Percentiles rank a stretch among this genome's conserved stretches.
These are phyloP conservation scores for Saccostrea cuccullata DNA, from an alignment of 1,140 invertebrate species.

Conservation along the genomic window DNA sequence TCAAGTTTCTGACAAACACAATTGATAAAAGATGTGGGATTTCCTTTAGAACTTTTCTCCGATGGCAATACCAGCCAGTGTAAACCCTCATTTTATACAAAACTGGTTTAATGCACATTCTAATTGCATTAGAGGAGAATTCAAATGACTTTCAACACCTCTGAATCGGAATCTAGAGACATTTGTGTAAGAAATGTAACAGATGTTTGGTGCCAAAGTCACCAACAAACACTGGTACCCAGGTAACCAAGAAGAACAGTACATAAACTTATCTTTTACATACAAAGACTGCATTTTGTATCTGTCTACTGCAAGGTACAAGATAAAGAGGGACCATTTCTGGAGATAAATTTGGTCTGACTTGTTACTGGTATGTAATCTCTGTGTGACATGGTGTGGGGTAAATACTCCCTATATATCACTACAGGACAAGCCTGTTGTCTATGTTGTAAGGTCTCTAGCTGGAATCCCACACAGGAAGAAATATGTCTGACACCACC, in stretches of 20 bases:
- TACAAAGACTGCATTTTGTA: background rate
- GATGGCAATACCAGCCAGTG: background rate
- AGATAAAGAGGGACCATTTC: background rate
- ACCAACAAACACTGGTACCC: background rate
- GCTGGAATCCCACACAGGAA: background rate
- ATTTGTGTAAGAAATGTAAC: background rate
- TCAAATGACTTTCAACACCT: background rate
- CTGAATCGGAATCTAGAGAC: background rate
- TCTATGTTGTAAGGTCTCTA: slow-evolving; percentile 1
- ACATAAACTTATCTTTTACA: background rate
- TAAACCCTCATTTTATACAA: background rate
- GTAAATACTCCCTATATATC: background rate
- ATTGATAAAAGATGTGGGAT: slow-evolving; percentile 29
- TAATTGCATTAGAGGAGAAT: background rate
- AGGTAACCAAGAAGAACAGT: background rate
- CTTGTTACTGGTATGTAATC: background rate
- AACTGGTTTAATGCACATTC: background rate
- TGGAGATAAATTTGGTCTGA: slow-evolving; percentile 6
- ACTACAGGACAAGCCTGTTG: background rate
- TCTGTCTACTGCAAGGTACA: background rate
- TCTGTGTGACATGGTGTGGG: slow-evolving; percentile 19
- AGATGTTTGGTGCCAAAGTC: background rate
- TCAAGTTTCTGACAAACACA: slow-evolving; percentile 10
- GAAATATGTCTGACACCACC: background rate
- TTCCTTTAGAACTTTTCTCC: background rate